Evolutionary conservation across 2,888 invertebrate species (phyloP), one percentile per base, ranked within the genome.

Genomic region (Apeira syringaria): DNA sequence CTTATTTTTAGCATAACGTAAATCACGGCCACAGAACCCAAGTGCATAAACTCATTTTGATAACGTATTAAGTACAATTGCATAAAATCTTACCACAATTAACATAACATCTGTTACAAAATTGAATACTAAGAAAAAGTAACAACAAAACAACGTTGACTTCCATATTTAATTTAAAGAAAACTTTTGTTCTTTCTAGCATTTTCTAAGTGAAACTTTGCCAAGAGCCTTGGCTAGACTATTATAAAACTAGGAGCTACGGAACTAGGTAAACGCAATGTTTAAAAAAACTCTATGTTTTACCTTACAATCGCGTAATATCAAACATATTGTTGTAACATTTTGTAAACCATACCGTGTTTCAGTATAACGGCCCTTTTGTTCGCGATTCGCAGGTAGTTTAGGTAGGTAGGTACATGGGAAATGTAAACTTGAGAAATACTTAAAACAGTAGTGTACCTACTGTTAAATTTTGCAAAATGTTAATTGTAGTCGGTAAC

Each of bases 51-150:
- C n/a, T n/a, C n/a, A n/a, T n/a, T n/a, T n/a, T n/a, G n/a, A n/a
- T n/a, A n/a, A n/a, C n/a, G n/a, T n/a, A n/a, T n/a, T n/a, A n/a
- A n/a, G n/a, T n/a, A n/a, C n/a, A n/a, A n/a, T n/a, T n/a, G n/a
- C 15, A 15, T 17, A 6, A 12, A 13, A 33, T 22, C 70, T 69
- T 67, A 80, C 81, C 81, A 36, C 67, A 60, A 36, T 62, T 47
- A 44, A 71, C 61, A 24, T 49, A 45, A 43, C 8, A 32, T 36
- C 45, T 45, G 46, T 36, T 22, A 54, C 51, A 56, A 53, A 41
- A 44, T 58, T 50, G 42, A 33, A 59, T 18, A 27, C 56, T 25
- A 50, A 55, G 18, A 44, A 64, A 35, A 56, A 56, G 38, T 55
- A 60, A 45, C 29, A 58, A 46, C 24, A 52, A 10, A 18, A 46